phyloP scores from a whole-genome alignment of 64 coral and sea anemone species.

The Cladopsammia gracilis region DNA sequence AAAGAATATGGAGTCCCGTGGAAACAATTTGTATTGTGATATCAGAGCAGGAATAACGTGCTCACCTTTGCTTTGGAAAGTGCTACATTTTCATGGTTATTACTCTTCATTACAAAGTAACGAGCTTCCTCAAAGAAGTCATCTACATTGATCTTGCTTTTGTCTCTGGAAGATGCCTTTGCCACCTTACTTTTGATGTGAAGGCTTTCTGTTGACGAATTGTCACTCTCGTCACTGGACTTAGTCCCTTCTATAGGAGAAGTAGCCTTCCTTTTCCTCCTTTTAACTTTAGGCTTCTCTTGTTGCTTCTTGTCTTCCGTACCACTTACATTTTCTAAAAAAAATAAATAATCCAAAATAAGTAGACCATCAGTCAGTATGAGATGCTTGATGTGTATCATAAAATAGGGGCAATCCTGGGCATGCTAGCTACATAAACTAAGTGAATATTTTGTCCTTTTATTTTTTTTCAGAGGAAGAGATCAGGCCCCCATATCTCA shows the following conservation, averaged over 20 bases:
- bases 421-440: no score
- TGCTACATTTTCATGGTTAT: constrained; percentile 94
- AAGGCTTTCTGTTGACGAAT: constrained; percentile 71
- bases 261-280: constrained; percentile 65
- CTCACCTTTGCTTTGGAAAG: constrained; percentile 97
- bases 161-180: constrained; percentile 74
- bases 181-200: constrained; percentile 97
- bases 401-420: no score
- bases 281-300: constrained; percentile 26
- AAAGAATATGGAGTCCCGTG: no score
- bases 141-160: constrained; percentile 69
- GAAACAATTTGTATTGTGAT: no score
- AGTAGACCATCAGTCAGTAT: no score
- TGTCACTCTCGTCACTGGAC: constrained; percentile 61
- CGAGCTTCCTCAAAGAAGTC: constrained; percentile 85
- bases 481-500: no score
- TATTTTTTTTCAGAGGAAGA: no score
- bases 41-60: neutral
- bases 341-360: neutral
- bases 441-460: no score
- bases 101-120: constrained; percentile 99
- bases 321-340: constrained; percentile 52
- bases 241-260: constrained; percentile 58
- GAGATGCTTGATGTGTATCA: no score
- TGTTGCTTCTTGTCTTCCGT: constrained; percentile 4